These are phyloP conservation scores for Stramonita haemastoma DNA, from an alignment of 2,888 invertebrate species.

Conservation along the genomic window DNA sequence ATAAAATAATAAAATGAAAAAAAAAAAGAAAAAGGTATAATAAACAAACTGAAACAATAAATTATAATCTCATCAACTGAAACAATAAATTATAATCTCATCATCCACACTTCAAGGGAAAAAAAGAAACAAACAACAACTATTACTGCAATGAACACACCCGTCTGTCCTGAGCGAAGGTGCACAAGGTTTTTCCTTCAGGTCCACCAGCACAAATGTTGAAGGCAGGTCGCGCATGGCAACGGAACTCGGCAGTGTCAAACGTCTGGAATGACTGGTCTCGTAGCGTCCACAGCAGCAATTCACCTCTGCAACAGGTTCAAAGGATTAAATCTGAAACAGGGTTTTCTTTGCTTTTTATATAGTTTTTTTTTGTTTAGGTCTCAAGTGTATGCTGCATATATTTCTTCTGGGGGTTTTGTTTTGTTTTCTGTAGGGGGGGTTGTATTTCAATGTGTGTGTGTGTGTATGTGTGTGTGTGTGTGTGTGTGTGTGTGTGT, in stretches of 20 bases:
- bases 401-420: too few relatives aligned
- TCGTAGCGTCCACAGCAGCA: conserved; percentile 81
- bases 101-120: background rate
- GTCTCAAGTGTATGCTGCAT: too few relatives aligned
- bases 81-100: too few relatives aligned
- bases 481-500: background rate
- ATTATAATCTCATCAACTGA: background rate
- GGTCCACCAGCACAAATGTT: conserved; percentile 79
- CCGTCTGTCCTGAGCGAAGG: conserved; percentile 75
- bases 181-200: conserved; percentile 56
- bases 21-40: too few relatives aligned
- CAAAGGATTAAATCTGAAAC: too few relatives aligned
- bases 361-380: too few relatives aligned
- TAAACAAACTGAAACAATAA: too few relatives aligned
- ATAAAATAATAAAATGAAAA: too few relatives aligned
- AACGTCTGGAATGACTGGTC: conserved; percentile 52
- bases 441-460: background rate
- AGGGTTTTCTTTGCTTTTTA: too few relatives aligned
- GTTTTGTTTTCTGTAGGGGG: too few relatives aligned
- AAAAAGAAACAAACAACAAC: background rate
- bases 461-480: background rate
- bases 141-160: conserved; percentile 53
- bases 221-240: conserved; percentile 83
- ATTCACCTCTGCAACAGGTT: conserved; percentile 80
- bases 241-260: conserved; percentile 45